Percentiles rank a stretch among this genome's conserved stretches.
Conservation (phyloP, 2,797 vertebrate genomes). For the Onychomys leucogaster region DNA sequence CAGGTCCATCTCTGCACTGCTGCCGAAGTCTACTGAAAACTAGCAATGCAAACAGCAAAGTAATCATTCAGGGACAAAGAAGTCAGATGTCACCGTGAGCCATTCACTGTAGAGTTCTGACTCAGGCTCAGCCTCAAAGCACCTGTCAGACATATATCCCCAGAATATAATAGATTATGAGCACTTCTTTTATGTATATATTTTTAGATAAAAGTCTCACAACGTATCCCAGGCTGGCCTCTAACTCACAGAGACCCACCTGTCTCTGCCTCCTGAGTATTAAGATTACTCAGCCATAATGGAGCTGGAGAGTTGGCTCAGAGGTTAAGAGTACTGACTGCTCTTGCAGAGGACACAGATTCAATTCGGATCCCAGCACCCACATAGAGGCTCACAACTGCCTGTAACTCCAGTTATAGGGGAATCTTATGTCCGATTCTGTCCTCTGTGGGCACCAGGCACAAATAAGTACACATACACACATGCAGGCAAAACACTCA, state of each 20-base stretch:
- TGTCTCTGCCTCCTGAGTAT: not conserved
- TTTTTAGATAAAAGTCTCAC: not conserved
- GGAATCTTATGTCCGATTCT: not conserved
- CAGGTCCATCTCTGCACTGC: not conserved
- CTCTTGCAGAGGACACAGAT: not conserved
- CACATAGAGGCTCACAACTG: not conserved
- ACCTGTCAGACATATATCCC: not conserved
- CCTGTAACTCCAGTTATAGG: not conserved
- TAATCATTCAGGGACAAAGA: not conserved
- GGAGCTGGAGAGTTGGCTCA: not conserved
- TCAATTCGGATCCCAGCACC: not conserved
- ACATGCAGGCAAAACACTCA: not conserved
- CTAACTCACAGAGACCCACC: not conserved
- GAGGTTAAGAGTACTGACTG: not conserved
- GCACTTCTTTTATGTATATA: not conserved
- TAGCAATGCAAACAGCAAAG: not conserved
- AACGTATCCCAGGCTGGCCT: not conserved
- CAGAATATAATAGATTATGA: not conserved
- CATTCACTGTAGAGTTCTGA: not conserved
- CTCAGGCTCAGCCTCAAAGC: constrained; percentile 10
- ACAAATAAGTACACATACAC: not conserved
- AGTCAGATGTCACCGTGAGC: not conserved
- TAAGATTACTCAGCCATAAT: not conserved
- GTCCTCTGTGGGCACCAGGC: not conserved
- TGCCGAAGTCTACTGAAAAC: constrained; percentile 8